These are phyloP conservation scores for Suricata suricatta DNA, from an alignment of 2,113 vertebrate genomes.

Conservation along the genomic window DNA sequence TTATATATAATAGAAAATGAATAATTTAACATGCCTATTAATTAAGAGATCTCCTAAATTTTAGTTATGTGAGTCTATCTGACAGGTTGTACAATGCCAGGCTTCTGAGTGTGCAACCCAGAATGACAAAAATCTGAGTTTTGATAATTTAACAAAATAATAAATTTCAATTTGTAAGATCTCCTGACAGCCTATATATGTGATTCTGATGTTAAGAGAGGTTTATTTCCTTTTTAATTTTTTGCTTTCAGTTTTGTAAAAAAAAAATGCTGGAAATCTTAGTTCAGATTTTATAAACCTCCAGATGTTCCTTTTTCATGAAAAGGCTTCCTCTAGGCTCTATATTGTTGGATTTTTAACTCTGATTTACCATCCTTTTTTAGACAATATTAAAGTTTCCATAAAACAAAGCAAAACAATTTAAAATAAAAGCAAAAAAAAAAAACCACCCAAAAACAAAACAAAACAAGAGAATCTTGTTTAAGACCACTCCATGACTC, in stretches of 20 bases:
- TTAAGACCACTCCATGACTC: background rate
- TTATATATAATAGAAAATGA: background rate
- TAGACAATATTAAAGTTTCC: background rate
- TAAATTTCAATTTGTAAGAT: background rate
- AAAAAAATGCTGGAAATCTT: background rate
- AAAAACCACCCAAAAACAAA: background rate
- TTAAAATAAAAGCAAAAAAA: background rate
- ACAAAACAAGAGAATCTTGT: background rate
- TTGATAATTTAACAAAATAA: background rate
- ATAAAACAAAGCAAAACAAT: background rate
- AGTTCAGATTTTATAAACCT: background rate
- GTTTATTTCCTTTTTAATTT: background rate
- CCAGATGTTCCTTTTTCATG: background rate
- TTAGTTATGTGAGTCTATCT: background rate
- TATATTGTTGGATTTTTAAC: background rate
- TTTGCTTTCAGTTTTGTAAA: background rate
- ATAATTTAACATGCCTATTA: background rate
- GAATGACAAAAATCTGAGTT: background rate
- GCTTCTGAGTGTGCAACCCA: background rate
- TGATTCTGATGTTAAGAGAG: background rate
- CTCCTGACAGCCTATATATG: background rate
- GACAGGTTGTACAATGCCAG: no score
- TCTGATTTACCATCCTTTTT: background rate
- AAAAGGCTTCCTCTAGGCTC: background rate
- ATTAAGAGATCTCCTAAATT: background rate